Conservation (phyloP, 1,140 invertebrate genomes). For the Drosophila parvula region DNA sequence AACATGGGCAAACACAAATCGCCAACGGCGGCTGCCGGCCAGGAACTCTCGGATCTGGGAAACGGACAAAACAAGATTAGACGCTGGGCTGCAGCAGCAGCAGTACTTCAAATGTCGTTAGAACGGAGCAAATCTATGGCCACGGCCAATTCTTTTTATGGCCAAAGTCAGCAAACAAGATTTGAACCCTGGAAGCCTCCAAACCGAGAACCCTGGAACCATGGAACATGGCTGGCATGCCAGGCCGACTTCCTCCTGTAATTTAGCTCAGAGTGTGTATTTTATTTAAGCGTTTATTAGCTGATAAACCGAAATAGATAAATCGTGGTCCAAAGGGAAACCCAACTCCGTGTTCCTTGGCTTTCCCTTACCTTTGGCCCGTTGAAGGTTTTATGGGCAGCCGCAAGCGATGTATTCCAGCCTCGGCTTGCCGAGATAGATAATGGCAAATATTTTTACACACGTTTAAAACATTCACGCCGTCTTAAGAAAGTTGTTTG, state of each 20-base stretch:
- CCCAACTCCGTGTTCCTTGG: constrained; percentile 16
- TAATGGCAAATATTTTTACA: constrained; percentile 74
- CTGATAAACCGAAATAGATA: constrained; percentile 81
- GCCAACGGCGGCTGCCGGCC: constrained; percentile 56
- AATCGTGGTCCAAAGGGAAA: constrained; percentile 56
- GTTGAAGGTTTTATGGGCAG: constrained; percentile 76
- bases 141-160: constrained; percentile 43
- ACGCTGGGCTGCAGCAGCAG: constrained; percentile 47
- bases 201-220: neutral
- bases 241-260: constrained; percentile 41
- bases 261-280: constrained; percentile 81
- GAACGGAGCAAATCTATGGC: constrained; percentile 52
- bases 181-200: constrained; percentile 23
- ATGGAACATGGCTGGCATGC: constrained; percentile 3
- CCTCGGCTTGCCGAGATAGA: constrained; percentile 58
- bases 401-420: constrained; percentile 53
- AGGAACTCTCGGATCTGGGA: constrained; percentile 39
- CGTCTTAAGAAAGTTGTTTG: constrained; percentile 71
- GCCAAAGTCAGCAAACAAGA: constrained; percentile 36
- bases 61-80: constrained; percentile 71
- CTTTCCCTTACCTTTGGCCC: constrained; percentile 9
- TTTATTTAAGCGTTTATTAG: constrained; percentile 83
- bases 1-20: constrained; percentile 64
- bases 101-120: constrained; percentile 72
- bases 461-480: constrained; percentile 53